A percentile compares a stretch with the other conserved stretches of the same genome.
Conservation (phyloP, 2,888 invertebrate species). For the Adineta ricciae region DNA sequence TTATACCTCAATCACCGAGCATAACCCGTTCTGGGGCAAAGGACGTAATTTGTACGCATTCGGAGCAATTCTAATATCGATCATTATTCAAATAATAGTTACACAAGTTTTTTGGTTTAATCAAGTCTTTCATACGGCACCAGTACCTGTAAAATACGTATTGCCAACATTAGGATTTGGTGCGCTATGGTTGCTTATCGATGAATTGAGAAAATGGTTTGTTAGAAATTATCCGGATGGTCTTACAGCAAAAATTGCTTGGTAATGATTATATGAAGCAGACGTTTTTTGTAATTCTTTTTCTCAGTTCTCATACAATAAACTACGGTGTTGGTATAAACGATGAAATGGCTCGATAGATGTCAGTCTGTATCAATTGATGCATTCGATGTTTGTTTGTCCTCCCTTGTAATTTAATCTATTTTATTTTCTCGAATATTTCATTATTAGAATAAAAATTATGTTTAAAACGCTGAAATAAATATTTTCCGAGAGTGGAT, state of each 20-base stretch:
- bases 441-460: not conserved
- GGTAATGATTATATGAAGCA: not conserved
- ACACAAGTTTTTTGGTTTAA: not conserved
- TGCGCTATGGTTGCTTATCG: not conserved
- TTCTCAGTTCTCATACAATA: no score
- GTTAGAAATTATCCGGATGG: not conserved
- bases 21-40: not conserved
- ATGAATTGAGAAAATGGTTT: conserved; percentile 16
- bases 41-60: not conserved
- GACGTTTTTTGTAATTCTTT: no score
- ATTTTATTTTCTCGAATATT: not conserved
- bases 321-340: no score
- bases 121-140: not conserved
- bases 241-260: conserved; percentile 11
- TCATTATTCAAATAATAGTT: not conserved
- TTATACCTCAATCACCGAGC: not conserved
- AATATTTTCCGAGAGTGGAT: not conserved
- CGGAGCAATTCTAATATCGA: not conserved
- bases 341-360: not conserved
- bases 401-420: not conserved
- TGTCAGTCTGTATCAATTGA: not conserved
- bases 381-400: not conserved
- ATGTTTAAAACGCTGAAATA: not conserved
- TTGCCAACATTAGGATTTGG: conserved; percentile 9
- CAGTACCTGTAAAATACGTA: conserved; percentile 9